These are phyloP conservation scores for Catostylus mosaicus DNA, from an alignment of 30 jellyfish, hydroid and myxozoan species.

Conservation along the genomic window DNA sequence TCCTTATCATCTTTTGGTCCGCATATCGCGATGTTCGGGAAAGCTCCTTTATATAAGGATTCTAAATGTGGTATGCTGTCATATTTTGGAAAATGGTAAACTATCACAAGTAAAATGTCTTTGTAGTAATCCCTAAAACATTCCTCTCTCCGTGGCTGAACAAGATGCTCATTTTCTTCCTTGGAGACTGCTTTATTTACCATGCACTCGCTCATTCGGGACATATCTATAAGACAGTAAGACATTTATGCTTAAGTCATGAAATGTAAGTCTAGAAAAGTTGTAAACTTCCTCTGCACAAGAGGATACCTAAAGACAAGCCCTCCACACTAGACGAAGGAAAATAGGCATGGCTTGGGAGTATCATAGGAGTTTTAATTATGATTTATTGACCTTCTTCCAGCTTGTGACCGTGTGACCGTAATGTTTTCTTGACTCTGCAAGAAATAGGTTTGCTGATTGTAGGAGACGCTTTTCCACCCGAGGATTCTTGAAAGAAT, in stretches of 20 bases:
- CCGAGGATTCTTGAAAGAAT: too few species aligned
- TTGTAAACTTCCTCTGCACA: too few species aligned
- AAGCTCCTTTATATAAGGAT: constrained; percentile 64
- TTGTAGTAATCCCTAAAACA: constrained; percentile 58
- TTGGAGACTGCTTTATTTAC: neutral
- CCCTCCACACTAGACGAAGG: too few species aligned
- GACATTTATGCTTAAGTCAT: neutral
- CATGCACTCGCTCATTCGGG: constrained; percentile 50
- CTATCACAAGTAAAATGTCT: constrained; percentile 75
- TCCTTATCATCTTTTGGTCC: constrained; percentile 69
- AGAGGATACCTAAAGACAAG: too few species aligned
- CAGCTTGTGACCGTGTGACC: too few species aligned
- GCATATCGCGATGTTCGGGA: constrained; percentile 77
- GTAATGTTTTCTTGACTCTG: too few species aligned
- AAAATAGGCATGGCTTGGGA: too few species aligned
- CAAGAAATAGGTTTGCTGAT: too few species aligned
- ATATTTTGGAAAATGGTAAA: constrained; percentile 59
- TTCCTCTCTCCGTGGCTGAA: neutral
- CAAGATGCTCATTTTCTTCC: neutral
- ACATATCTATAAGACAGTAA: constrained; percentile 15
- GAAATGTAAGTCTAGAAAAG: too few species aligned
- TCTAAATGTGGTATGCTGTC: constrained; percentile 74
- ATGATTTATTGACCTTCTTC: too few species aligned
- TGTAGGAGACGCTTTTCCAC: too few species aligned
- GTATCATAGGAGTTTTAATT: too few species aligned